A percentile compares a stretch with the other conserved stretches of the same genome.
These are phyloP conservation scores for Ptilorrhoa leucosticta DNA, from an alignment of 2,113 vertebrate genomes.

Conservation along the genomic window DNA sequence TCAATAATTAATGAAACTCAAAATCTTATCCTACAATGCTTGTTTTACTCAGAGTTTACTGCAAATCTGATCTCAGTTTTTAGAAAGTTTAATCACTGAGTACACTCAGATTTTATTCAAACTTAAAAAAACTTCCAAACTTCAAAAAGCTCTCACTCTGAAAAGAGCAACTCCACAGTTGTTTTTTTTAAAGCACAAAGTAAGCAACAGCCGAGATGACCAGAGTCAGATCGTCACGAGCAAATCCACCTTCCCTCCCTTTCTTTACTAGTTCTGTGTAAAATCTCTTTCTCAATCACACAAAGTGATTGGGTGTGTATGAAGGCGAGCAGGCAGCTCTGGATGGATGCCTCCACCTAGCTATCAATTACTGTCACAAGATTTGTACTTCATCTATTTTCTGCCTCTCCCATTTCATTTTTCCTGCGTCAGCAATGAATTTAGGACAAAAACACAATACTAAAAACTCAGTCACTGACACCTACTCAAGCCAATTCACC, in stretches of 20 bases:
- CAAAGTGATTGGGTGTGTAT: not conserved
- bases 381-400: not conserved
- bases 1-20: not conserved
- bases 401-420: not conserved
- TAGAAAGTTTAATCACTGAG: not conserved
- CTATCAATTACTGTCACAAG: slow-evolving; percentile 4
- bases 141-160: not conserved
- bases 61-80: not conserved
- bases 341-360: not conserved
- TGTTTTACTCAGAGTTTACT: not conserved
- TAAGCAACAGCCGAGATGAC: not conserved
- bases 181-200: not conserved
- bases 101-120: not conserved
- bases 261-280: not conserved
- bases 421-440: not conserved
- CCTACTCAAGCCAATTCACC: not conserved
- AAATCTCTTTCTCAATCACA: not conserved
- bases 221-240: not conserved
- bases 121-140: fast-evolving
- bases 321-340: not conserved
- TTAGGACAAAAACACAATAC: not conserved
- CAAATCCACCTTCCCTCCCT: not conserved
- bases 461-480: not conserved
- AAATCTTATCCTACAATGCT: not conserved
- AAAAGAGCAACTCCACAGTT: not conserved